These are phyloP conservation scores for Pocillopora meandrina DNA, from an alignment of 92 coral and sea anemone genomes.

Conservation along the genomic window DNA sequence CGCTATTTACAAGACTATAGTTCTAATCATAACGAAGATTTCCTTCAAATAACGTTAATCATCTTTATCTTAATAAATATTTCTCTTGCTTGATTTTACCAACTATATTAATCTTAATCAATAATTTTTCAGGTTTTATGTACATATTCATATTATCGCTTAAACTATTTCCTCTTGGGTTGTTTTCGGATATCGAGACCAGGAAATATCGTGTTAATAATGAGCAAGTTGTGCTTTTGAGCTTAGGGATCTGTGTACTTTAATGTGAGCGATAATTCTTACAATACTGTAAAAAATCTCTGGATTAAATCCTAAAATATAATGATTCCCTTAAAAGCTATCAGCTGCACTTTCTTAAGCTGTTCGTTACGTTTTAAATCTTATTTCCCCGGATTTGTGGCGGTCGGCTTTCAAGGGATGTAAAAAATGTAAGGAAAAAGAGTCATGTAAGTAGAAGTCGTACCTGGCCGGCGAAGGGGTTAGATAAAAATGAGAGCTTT, in stretches of 20 bases:
- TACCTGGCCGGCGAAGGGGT: no score
- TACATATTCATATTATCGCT: slow-evolving; percentile 38
- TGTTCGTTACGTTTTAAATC: neutral
- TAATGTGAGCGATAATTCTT: no score
- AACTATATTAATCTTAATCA: slow-evolving; percentile 25
- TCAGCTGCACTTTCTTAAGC: neutral
- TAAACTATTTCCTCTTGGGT: neutral
- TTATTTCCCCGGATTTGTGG: no score
- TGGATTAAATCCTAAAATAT: neutral
- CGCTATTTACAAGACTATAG: slow-evolving; percentile 48
- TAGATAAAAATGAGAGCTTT: no score
- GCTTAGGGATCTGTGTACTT: no score
- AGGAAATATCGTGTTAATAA: no score
- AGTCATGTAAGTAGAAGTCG: no score
- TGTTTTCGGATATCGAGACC: neutral
- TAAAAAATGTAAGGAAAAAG: no score
- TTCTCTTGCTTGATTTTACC: slow-evolving; percentile 39
- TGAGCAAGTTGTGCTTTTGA: no score
- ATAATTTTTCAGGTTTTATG: slow-evolving; percentile 22
- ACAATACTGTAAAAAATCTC: no score
- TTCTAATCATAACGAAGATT: slow-evolving; percentile 39
- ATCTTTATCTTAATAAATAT: slow-evolving; percentile 49
- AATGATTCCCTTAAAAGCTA: neutral
- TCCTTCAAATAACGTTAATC: slow-evolving; percentile 38
- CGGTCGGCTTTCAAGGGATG: no score